phyloP scores from a whole-genome alignment of 2,888 invertebrate genomes.

The Formica aserva region DNA sequence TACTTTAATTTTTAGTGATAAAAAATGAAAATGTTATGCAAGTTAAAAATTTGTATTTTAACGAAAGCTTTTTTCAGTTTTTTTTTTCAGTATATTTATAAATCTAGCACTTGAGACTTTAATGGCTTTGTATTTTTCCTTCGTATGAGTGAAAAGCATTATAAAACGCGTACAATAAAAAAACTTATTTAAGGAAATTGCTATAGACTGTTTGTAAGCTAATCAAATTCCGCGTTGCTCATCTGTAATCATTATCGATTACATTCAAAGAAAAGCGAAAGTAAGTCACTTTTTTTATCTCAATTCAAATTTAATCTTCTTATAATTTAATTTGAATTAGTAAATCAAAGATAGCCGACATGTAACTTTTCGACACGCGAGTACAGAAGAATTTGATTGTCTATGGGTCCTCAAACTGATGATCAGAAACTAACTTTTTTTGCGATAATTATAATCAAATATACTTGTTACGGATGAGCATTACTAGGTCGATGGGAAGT shows the following conservation, averaged over 20 bases:
- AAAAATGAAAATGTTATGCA: too few relatives aligned
- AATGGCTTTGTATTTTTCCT: too few relatives aligned
- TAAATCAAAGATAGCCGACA: background rate
- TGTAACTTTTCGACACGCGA: background rate
- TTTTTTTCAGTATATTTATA: too few relatives aligned
- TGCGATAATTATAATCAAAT: background rate
- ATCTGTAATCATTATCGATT: too few relatives aligned
- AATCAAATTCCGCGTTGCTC: too few relatives aligned
- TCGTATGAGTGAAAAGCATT: too few relatives aligned
- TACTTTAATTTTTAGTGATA: too few relatives aligned
- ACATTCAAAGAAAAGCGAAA: background rate
- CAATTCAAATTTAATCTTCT: background rate
- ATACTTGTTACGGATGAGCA: background rate
- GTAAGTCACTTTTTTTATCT: background rate
- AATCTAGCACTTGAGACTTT: too few relatives aligned
- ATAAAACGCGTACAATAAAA: too few relatives aligned
- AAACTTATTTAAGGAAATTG: too few relatives aligned
- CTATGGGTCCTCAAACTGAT: background rate
- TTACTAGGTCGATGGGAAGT: background rate
- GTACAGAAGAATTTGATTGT: background rate
- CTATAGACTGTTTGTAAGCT: background rate
- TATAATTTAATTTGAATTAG: background rate
- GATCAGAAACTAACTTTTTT: slow-evolving; percentile 15
- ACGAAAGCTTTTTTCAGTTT: too few relatives aligned
- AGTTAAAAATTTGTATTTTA: too few relatives aligned